A percentile compares a stretch with the other conserved stretches of the same genome.
Evolutionary conservation across 1,140 invertebrate genomes (phyloP).

Genomic region (Drosophila pseudoananassae): DNA sequence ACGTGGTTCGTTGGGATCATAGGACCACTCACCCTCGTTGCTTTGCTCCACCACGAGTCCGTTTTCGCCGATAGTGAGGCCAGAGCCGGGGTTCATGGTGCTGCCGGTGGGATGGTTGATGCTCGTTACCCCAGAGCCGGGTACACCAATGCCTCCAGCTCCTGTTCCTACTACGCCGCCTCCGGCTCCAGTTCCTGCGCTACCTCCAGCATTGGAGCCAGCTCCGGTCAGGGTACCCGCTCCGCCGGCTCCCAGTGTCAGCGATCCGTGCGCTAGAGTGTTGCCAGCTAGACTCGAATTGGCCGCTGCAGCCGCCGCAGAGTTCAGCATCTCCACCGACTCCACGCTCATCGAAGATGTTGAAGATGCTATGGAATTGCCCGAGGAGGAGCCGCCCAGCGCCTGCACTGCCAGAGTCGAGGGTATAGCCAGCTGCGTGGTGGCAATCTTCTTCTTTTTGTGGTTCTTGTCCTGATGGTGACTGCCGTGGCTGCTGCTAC

Average conservation of each 20-base stretch:
- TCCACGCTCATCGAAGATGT: conserved; percentile 67
- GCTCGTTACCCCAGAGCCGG: conserved; percentile 17
- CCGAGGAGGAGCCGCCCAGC: conserved; percentile 40
- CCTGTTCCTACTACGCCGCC: background rate
- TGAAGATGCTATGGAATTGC: conserved; percentile 58
- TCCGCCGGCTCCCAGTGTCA: conserved; percentile 13
- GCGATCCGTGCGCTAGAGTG: conserved; percentile 3
- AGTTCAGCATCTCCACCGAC: conserved; percentile 60
- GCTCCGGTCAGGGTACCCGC: background rate
- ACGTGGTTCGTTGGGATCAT: conserved; percentile 96
- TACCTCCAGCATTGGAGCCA: background rate
- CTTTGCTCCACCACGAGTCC: conserved; percentile 85
- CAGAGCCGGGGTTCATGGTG: conserved; percentile 36
- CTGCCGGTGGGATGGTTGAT: conserved; percentile 15
- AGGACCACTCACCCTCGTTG: conserved; percentile 90
- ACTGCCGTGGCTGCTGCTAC: conserved; percentile 22
- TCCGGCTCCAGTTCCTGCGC: background rate
- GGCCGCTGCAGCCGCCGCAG: conserved; percentile 8
- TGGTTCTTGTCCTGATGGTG: conserved; percentile 73
- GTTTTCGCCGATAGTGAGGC: conserved; percentile 65
- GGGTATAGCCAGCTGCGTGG: conserved; percentile 22
- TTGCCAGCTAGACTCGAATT: conserved; percentile 9
- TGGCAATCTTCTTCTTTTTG: conserved; percentile 71
- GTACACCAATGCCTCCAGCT: background rate
- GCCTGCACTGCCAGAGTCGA: conserved; percentile 33